phyloP scores from a whole-genome alignment of 1,140 invertebrate species.

The Babylonia areolata region DNA sequence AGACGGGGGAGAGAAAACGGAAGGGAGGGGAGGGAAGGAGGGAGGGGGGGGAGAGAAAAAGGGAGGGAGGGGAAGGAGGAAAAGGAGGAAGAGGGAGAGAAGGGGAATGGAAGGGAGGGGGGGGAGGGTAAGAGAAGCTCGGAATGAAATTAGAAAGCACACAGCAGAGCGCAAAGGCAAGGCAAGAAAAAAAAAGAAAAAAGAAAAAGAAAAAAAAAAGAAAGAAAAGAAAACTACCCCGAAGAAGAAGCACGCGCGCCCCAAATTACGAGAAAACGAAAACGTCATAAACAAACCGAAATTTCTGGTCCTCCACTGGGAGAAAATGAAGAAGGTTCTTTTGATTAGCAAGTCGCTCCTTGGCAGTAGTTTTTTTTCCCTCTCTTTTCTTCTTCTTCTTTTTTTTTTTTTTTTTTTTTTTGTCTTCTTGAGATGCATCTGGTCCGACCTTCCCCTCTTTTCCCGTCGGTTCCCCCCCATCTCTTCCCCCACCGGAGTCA shows the following conservation, averaged over 20 bases:
- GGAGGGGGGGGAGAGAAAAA: neutral
- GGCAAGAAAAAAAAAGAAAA: neutral
- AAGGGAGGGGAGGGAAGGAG: no score
- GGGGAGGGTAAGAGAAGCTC: no score
- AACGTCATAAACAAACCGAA: slow-evolving; percentile 10
- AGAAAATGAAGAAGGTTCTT: slow-evolving; percentile 5
- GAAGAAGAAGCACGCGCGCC: no score
- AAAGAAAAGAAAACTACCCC: no score
- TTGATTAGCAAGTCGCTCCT: neutral
- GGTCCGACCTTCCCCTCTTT: neutral
- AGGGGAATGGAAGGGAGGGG: no score
- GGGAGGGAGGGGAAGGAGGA: no score
- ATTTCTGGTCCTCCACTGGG: neutral
- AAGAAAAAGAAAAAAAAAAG: no score
- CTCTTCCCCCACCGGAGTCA: neutral
- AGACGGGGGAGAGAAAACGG: no score
- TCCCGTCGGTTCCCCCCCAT: neutral
- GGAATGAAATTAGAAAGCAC: no score
- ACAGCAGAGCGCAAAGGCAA: no score
- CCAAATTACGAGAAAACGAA: slow-evolving; percentile 21
- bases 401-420: neutral
- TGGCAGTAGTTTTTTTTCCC: neutral
- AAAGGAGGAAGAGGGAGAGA: neutral
- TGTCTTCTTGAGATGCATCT: neutral
- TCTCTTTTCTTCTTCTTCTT: neutral